phyloP scores from a whole-genome alignment of 2,797 vertebrate genomes.

The Coregonus suidteri region DNA sequence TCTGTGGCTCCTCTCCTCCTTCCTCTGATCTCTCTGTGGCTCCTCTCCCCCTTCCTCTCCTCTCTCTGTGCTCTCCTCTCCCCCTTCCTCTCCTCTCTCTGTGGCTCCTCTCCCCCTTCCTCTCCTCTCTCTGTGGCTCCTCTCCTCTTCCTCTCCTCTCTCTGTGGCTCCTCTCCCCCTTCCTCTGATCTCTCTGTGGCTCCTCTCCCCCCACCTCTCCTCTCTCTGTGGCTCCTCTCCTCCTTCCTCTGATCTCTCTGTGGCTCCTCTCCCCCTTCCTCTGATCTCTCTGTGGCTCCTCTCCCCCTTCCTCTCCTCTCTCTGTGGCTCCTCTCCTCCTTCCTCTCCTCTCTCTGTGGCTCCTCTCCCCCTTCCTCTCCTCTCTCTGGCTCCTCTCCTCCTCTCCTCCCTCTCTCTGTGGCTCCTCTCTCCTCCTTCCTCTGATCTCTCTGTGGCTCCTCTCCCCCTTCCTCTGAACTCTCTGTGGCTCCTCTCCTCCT shows the following conservation, averaged over 20 bases:
- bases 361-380: slow-evolving; percentile 22
- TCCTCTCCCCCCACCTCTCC: slow-evolving; percentile 17
- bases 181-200: slow-evolving; percentile 23
- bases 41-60: slow-evolving; percentile 31
- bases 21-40: background rate
- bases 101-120: too few species aligned
- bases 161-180: slow-evolving; percentile 23
- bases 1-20: slow-evolving; percentile 3
- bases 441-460: slow-evolving; percentile 30
- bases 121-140: slow-evolving; percentile 8
- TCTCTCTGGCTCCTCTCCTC: slow-evolving; percentile 20
- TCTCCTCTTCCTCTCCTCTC: background rate
- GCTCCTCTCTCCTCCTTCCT: slow-evolving; percentile 29
- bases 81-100: slow-evolving; percentile 23
- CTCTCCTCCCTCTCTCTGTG: slow-evolving; percentile 37
- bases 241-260: slow-evolving; percentile 18
- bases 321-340: slow-evolving; percentile 29
- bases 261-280: slow-evolving; percentile 24
- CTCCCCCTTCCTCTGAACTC: slow-evolving; percentile 28
- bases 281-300: slow-evolving; percentile 20
- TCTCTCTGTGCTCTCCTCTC: slow-evolving; percentile 1
- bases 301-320: slow-evolving; percentile 34
- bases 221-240: slow-evolving; percentile 40
- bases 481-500: background rate
- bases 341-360: slow-evolving; percentile 33